Conservation (phyloP, 2,888 invertebrate genomes). For the Tenthredo livida region DNA sequence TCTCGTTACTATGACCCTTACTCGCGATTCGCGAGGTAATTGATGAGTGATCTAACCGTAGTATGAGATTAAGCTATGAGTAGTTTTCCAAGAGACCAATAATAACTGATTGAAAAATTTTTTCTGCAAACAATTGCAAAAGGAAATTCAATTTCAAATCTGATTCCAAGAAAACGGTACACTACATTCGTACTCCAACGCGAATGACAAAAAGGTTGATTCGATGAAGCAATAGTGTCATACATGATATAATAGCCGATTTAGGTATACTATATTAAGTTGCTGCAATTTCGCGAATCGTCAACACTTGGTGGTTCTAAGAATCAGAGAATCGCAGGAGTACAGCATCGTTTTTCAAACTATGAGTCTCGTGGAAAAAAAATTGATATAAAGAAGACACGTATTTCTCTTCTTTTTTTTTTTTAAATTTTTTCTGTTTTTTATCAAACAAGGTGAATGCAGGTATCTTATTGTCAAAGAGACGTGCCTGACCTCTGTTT, state of each 20-base stretch:
- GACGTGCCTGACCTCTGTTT: constrained; percentile 32
- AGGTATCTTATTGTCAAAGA: constrained; percentile 39
- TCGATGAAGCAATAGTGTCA: not conserved
- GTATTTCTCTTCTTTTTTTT: not conserved
- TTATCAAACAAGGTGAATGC: not conserved
- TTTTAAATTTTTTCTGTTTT: not conserved
- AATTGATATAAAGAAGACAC: not conserved
- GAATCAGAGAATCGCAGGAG: not conserved
- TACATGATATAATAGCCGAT: constrained; percentile 3
- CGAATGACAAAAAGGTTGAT: constrained; percentile 8
- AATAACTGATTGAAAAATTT: not conserved
- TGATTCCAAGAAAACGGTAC: not conserved
- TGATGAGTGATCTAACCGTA: not conserved
- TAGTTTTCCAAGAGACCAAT: not conserved
- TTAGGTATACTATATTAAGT: not conserved
- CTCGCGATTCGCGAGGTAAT: not conserved
- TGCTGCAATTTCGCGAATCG: constrained; percentile 1
- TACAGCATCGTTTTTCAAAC: not conserved
- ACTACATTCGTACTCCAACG: not conserved
- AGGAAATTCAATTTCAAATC: not conserved
- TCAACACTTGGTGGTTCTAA: not conserved
- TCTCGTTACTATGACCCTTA: not conserved
- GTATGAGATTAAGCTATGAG: not conserved
- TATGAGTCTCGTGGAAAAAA: not conserved
- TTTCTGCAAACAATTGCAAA: not conserved